phyloP scores from a whole-genome alignment of 2,797 vertebrate genomes.

The Aplochiton taeniatus region DNA sequence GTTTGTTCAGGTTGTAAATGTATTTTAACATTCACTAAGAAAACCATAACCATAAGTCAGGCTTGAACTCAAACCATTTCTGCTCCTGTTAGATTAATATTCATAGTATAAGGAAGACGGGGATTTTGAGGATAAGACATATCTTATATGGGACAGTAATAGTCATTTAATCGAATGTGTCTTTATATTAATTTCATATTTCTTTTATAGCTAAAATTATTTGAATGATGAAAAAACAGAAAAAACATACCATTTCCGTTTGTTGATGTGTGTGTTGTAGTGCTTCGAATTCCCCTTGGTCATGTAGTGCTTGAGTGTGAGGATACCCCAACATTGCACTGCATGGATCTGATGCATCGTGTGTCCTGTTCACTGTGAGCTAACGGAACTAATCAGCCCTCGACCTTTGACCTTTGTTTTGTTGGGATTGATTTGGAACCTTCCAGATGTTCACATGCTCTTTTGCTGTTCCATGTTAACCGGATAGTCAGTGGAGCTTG shows the following conservation, averaged over 20 bases:
- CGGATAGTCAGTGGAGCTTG: slow-evolving; percentile 80
- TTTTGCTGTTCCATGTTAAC: slow-evolving; percentile 75
- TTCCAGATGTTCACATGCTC: slow-evolving; percentile 74
- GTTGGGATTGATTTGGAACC: slow-evolving; percentile 51
- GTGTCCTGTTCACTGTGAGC: slow-evolving; percentile 85
- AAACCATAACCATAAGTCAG: slow-evolving; percentile 60
- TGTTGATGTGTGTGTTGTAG: slow-evolving; percentile 78
- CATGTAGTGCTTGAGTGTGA: slow-evolving; percentile 63
- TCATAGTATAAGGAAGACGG: slow-evolving; percentile 20
- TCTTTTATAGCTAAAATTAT: slow-evolving; percentile 80
- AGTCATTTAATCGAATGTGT: slow-evolving; percentile 73
- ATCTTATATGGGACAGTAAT: slow-evolving; percentile 81
- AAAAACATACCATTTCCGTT: slow-evolving; percentile 57
- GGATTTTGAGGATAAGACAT: slow-evolving; percentile 45
- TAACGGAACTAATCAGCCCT: slow-evolving; percentile 77
- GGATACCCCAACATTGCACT: slow-evolving; percentile 78
- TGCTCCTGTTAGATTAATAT: slow-evolving; percentile 34
- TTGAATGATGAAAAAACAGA: slow-evolving; percentile 77
- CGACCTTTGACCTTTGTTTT: slow-evolving; percentile 54
- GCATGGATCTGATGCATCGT: slow-evolving; percentile 85
- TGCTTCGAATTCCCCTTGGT: slow-evolving; percentile 72
- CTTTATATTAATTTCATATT: slow-evolving; percentile 70
- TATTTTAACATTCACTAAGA: slow-evolving; percentile 70
- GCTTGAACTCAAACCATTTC: slow-evolving; percentile 48
- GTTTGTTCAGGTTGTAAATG: slow-evolving; percentile 79